Evolutionary conservation across 2,797 vertebrate species (phyloP), one percentile per base, ranked within the genome.

Genomic region (Sylvia borin): DNA sequence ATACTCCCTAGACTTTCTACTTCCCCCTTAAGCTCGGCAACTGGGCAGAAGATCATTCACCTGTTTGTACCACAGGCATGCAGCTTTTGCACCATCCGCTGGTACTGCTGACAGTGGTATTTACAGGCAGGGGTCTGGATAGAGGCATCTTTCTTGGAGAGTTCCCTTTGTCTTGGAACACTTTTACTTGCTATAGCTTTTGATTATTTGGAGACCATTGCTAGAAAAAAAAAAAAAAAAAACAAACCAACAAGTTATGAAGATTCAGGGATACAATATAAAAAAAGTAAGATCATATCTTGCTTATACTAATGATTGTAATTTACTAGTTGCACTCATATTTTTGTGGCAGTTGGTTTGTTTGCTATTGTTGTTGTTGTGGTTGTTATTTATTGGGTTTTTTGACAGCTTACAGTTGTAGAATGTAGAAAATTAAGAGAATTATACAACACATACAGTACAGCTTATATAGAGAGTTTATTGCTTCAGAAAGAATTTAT

Each of bases 1-100:
- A 22, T 18, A 26, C 12, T 36, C 38, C 11, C 31, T 45, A 32
- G 22, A 15, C 22, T 54, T 60, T 36, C 22, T 18, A 17, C 27
- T 32, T 62, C 7, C 7, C 7, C 7, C 8, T 53, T 32, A 62
- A 72, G 11, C n/a, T 62, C 1, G 0, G 7, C 27, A 40, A 53
- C 40, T 13, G 14, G 26, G 11, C 31, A 42, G 43, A 15, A 58
- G 54, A 20, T 51, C 20, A 70, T 43, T 61, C 32, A 26, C 38
- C 55, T 21, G 11, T 21, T 53, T 0, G 0, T 13, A 27, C 4
- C 1, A 0, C 8, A 32, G 4, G 22, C 26, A 45, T 1, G 4
- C 1, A 2, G 10, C 32, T 50, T 71, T 53, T 32, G 27, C 21
- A 61, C 11, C 0, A 0, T 43, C 10, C 16, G 3, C 9, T 61